Conservation (phyloP, 2,888 invertebrate genomes). For the Tridacna gigas region DNA sequence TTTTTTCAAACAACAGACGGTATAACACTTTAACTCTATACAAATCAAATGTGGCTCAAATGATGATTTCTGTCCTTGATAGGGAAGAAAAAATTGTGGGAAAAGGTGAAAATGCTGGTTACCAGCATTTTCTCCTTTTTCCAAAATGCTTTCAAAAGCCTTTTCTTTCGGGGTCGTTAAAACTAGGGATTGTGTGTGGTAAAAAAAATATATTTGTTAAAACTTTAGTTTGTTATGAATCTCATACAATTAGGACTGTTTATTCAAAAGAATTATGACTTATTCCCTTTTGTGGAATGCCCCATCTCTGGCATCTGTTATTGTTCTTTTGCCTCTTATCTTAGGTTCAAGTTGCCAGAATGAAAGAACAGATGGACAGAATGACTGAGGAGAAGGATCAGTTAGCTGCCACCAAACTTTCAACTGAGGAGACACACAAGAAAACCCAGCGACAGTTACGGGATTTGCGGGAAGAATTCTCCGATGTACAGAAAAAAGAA, state of each 20-base stretch:
- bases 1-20: too few relatives aligned
- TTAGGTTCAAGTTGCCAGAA: constrained; percentile 88
- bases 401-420: constrained; percentile 87
- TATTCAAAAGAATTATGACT: neutral
- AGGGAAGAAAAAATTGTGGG: too few relatives aligned
- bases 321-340: too few relatives aligned
- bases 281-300: too few relatives aligned
- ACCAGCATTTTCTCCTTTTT: neutral
- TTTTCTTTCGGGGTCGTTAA: neutral
- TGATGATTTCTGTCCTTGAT: too few relatives aligned
- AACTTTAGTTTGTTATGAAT: neutral
- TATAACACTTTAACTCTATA: too few relatives aligned
- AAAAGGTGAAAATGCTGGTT: too few relatives aligned
- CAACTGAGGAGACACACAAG: constrained; percentile 91
- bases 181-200: neutral
- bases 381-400: constrained; percentile 89
- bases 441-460: constrained; percentile 90
- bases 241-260: neutral
- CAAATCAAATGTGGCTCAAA: too few relatives aligned
- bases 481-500: constrained; percentile 90
- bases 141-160: neutral
- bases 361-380: constrained; percentile 91
- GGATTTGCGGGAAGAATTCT: constrained; percentile 91
- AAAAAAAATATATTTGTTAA: neutral
- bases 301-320: too few relatives aligned